Base-by-base conservation (phyloP, 2,888 invertebrate species). In the Hirtodrosophila histrioides region DNA sequence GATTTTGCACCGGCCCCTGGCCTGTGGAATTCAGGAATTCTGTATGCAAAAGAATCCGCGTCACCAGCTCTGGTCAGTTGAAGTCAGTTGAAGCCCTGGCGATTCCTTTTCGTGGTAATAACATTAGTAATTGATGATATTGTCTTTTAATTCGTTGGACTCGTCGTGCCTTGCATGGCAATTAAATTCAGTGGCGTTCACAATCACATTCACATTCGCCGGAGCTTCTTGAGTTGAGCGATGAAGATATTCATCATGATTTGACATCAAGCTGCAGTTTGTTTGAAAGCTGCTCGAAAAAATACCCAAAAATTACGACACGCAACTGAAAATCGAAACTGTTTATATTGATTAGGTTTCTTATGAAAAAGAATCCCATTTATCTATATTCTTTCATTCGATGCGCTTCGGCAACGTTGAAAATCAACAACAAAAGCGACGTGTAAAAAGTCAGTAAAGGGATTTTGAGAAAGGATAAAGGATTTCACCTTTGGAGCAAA, bases 121-220 rank as follows among this genome's bases (percentile, higher is more conserved):
- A 83, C 81, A 86, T 91, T 8, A 31, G 31, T 31, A 91, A 91
- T 91, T 91, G 89, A 91, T 91, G 90, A 86, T 91, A 91, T 91
- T 91, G 90, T 89, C 85, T 91, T 90, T 91, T 91, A 91, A 91
- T 91, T 91, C 90, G 90, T 79, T 88, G 78, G 64, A 58, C 68
- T 66, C 60, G 62, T 72, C 88, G 88, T 88, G 89, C 58, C 62
- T 61, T 48, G 87, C 82, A 82, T 89, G 48, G 55, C 48, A 79
- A 86, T 69, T 61, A 40, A 68, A 65, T 64, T 55, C 29, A 54
- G 33, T 57, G 46, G 45, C 68, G 36, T 65, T 66, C 43, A 46
- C 54, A 41, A 56, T 60, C 44, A 27, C 43, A 39, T 65, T 66
- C 43, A 46, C 54, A 41, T 60, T 60, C 44, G 27, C 43, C 45